Evolutionary conservation across 2,888 invertebrate species (phyloP).

Genomic region (Patella ulyssiponensis): DNA sequence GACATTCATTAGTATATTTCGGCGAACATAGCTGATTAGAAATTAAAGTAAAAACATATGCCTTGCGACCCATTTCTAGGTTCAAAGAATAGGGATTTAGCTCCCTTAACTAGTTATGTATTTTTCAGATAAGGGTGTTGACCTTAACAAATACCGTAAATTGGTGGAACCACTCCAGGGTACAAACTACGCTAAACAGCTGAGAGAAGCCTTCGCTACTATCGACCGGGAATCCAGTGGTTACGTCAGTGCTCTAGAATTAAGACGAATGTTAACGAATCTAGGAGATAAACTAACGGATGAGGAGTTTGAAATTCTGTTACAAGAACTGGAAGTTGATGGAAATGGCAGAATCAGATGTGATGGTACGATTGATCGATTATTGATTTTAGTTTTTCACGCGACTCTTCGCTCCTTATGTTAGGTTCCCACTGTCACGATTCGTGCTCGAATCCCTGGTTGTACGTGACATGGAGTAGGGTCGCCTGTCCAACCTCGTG

Average conservation of each 20-base stretch:
- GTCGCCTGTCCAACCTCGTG: no score
- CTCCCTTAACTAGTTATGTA: not conserved
- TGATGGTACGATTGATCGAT: constrained; percentile 76
- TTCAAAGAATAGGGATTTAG: not conserved
- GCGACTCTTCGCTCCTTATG: no score
- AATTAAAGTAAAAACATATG: no score
- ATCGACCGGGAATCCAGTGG: constrained; percentile 99
- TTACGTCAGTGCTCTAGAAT: constrained; percentile 97
- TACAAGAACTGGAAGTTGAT: constrained; percentile 83
- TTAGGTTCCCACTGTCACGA: no score
- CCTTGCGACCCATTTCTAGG: no score
- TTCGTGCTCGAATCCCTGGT: no score
- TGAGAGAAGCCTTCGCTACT: constrained; percentile 97
- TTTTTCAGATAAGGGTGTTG: constrained; percentile 93
- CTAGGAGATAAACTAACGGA: constrained; percentile 41
- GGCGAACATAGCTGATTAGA: not conserved
- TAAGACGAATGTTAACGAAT: constrained; percentile 74
- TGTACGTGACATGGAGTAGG: no score
- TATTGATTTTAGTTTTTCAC: no score
- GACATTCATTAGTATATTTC: not conserved
- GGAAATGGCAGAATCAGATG: constrained; percentile 99
- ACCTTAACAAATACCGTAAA: constrained; percentile 99
- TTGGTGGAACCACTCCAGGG: constrained; percentile 99
- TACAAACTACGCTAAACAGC: constrained; percentile 98
- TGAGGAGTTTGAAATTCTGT: constrained; percentile 37